phyloP scores from a whole-genome alignment of 2,113 vertebrate species.

The Amblyornis subalaris region DNA sequence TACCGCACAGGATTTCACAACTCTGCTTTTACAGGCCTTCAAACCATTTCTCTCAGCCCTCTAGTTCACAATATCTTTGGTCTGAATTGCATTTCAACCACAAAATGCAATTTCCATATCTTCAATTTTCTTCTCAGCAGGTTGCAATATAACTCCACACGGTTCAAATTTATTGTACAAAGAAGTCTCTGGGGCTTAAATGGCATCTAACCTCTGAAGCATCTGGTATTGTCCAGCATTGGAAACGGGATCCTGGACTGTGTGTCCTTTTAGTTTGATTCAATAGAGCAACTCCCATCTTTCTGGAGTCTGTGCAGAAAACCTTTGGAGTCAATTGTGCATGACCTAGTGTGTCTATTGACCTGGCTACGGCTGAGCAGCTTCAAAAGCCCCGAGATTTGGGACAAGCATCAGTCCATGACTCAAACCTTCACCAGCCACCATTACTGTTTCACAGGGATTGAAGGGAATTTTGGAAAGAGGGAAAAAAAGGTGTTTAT shows the following conservation, averaged over 20 bases:
- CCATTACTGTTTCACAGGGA: neutral
- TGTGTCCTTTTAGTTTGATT: neutral
- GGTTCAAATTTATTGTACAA: constrained; percentile 20
- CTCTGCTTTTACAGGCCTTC: neutral
- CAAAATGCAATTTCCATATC: constrained; percentile 55
- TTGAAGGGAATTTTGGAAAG: neutral
- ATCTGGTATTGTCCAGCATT: neutral
- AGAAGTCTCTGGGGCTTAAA: constrained; percentile 12
- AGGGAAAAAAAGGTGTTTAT: neutral
- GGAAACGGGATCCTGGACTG: constrained; percentile 7
- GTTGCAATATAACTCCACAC: constrained; percentile 30
- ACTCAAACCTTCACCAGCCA: neutral
- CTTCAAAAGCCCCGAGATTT: neutral
- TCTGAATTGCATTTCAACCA: constrained; percentile 40
- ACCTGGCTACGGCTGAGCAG: neutral
- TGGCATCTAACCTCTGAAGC: constrained; percentile 17
- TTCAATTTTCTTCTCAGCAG: constrained; percentile 57
- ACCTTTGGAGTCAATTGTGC: neutral
- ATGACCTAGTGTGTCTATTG: neutral
- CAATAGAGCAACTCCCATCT: neutral
- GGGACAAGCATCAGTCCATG: neutral
- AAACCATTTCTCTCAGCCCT: neutral
- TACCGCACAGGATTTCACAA: constrained; percentile 1
- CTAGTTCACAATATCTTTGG: neutral
- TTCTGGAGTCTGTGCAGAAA: constrained; percentile 17